Conservation (phyloP, 1,140 invertebrate species). For the Ceratosolen solmsi region DNA sequence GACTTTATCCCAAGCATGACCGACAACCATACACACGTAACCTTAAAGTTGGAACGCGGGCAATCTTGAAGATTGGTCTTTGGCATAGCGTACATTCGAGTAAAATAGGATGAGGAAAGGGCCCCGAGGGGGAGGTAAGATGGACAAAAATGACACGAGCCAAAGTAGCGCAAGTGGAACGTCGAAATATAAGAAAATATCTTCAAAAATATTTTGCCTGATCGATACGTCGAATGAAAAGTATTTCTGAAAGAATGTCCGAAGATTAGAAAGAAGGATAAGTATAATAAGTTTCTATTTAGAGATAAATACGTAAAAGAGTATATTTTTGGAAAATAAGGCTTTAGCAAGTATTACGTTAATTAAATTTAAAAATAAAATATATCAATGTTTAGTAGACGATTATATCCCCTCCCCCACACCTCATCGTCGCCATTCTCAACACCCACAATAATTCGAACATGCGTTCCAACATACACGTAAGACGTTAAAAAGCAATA, state of each 20-base stretch:
- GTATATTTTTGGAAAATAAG: too few relatives aligned
- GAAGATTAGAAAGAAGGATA: not conserved
- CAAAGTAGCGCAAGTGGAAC: not conserved
- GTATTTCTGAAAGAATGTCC: not conserved
- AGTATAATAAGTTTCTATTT: too few relatives aligned
- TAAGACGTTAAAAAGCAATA: too few relatives aligned
- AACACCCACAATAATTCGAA: too few relatives aligned
- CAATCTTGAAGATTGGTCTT: slow-evolving; percentile 66
- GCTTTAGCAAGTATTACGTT: too few relatives aligned
- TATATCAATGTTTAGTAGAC: too few relatives aligned
- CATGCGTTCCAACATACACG: too few relatives aligned
- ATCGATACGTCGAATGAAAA: not conserved
- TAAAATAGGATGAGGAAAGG: not conserved
- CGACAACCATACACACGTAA: not conserved
- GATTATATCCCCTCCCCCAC: too few relatives aligned
- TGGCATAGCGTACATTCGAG: slow-evolving; percentile 9
- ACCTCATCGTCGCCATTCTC: too few relatives aligned
- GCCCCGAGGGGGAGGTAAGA: not conserved
- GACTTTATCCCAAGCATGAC: slow-evolving; percentile 53
- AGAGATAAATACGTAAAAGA: too few relatives aligned
- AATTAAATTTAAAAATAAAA: too few relatives aligned
- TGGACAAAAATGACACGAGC: slow-evolving; percentile 13
- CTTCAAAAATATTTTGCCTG: not conserved
- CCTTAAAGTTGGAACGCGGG: slow-evolving; percentile 1
- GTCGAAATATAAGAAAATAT: slow-evolving; percentile 26